Evolutionary conservation across 2,888 invertebrate genomes (phyloP).

Genomic region (Nemurella pictetii): DNA sequence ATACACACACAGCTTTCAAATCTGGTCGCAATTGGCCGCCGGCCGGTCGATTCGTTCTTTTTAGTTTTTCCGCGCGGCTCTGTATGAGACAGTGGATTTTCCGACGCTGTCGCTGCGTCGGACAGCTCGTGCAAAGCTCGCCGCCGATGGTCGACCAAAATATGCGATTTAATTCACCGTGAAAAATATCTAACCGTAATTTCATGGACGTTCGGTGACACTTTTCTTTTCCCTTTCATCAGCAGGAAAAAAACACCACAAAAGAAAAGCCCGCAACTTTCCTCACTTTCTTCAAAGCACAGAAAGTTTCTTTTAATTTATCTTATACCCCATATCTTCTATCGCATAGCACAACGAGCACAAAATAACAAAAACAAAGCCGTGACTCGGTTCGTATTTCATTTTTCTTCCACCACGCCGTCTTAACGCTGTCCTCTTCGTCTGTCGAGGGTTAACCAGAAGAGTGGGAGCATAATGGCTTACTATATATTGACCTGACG

Average conservation of each 20-base stretch:
- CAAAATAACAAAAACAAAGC: conserved; percentile 13
- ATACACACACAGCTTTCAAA: background rate
- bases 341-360: background rate
- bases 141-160: background rate
- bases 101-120: background rate
- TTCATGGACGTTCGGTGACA: background rate
- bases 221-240: background rate
- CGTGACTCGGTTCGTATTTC: background rate
- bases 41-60: background rate
- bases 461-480: background rate
- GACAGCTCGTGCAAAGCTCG: background rate
- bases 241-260: background rate
- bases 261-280: background rate
- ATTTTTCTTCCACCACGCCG: background rate
- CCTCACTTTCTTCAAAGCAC: background rate
- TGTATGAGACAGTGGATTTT: too few species aligned
- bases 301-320: background rate
- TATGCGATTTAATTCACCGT: background rate
- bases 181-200: background rate
- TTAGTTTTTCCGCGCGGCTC: background rate
- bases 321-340: background rate
- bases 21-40: background rate
- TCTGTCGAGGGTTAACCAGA: background rate
- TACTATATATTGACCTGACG: conserved; percentile 6
- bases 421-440: background rate